These are phyloP conservation scores for Hyles vespertilio DNA, from an alignment of 1,140 invertebrate species.

Conservation along the genomic window DNA sequence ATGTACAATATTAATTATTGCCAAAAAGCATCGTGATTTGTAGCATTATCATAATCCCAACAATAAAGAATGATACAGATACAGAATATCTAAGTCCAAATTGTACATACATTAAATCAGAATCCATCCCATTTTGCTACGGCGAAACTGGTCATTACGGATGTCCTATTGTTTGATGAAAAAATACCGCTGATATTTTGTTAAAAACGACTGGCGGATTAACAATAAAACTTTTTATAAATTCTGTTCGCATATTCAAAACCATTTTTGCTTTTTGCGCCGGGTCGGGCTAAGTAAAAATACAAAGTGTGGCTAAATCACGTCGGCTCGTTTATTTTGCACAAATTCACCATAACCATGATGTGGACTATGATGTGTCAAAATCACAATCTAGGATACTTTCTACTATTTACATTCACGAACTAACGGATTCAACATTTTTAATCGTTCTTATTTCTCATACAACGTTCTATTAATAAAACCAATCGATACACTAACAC, in stretches of 20 bases:
- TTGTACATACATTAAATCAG: conserved; percentile 2
- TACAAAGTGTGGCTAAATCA: conserved; percentile 37
- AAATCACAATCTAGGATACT: conserved; percentile 32
- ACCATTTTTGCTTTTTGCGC: conserved; percentile 28
- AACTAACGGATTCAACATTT: too few relatives aligned
- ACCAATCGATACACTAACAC: too few relatives aligned
- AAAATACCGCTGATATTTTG: too few relatives aligned
- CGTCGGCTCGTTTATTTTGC: conserved; percentile 30
- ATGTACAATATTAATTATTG: too few relatives aligned
- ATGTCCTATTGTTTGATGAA: too few relatives aligned
- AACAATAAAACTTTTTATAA: conserved; percentile 2
- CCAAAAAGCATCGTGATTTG: too few relatives aligned
- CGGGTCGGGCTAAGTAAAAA: conserved; percentile 32
- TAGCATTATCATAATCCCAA: too few relatives aligned
- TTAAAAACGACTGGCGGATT: not conserved
- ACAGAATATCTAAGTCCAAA: conserved; percentile 4
- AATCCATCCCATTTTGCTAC: not conserved
- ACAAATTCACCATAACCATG: conserved; percentile 29
- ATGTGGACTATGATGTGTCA: conserved; percentile 37
- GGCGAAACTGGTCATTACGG: too few relatives aligned
- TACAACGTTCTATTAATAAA: too few relatives aligned
- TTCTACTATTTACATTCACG: not conserved
- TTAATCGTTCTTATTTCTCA: too few relatives aligned
- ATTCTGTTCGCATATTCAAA: conserved; percentile 7
- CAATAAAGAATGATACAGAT: too few relatives aligned